These are phyloP conservation scores for Metalampra italica DNA, from an alignment of 2,888 invertebrate species.

Conservation along the genomic window DNA sequence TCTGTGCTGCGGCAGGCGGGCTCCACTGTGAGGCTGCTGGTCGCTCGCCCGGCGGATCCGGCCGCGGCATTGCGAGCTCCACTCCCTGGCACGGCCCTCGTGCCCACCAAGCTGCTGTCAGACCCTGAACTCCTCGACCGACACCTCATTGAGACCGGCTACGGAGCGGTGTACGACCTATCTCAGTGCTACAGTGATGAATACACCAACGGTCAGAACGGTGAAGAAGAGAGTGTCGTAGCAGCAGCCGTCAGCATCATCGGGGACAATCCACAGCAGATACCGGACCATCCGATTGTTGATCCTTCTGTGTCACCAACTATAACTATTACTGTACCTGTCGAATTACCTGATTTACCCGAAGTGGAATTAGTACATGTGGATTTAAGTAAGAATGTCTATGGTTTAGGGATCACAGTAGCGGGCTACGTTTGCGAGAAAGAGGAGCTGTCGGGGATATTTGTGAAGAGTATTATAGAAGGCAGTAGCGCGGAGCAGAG, in stretches of 20 bases:
- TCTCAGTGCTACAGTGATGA: constrained; percentile 61
- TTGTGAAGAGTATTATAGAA: constrained; percentile 98
- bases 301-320: constrained; percentile 58
- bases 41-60: constrained; percentile 95
- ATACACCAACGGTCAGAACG: constrained; percentile 60
- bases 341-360: constrained; percentile 82
- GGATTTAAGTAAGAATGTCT: constrained; percentile 93
- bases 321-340: constrained; percentile 71
- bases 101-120: constrained; percentile 93
- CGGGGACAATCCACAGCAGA: constrained; percentile 64
- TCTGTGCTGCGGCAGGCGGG: constrained; percentile 85
- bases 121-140: constrained; percentile 94
- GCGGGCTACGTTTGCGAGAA: constrained; percentile 98
- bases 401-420: constrained; percentile 96
- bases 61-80: constrained; percentile 87
- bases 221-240: constrained; percentile 45
- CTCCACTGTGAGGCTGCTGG: constrained; percentile 91
- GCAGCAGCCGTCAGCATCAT: constrained; percentile 67
- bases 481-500: constrained; percentile 97
- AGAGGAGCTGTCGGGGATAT: constrained; percentile 99
- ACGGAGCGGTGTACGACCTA: constrained; percentile 77
- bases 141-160: constrained; percentile 88
- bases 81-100: constrained; percentile 90
- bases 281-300: constrained; percentile 56
- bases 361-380: constrained; percentile 95